These are phyloP conservation scores for Dioctria rufipes DNA, from an alignment of 2,888 invertebrate species.

Conservation along the genomic window DNA sequence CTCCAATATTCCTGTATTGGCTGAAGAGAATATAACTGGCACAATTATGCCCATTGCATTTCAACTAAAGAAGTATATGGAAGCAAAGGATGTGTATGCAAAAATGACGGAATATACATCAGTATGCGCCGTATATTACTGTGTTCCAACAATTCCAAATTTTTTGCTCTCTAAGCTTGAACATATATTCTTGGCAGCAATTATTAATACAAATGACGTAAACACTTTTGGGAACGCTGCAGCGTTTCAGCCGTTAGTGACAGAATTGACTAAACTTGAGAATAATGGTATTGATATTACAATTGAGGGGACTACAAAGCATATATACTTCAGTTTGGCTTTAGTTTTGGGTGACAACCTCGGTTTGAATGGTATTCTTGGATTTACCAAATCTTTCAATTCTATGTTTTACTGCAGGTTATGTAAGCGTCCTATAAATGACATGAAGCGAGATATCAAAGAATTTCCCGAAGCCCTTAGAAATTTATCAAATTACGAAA, in stretches of 20 bases:
- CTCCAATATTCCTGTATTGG: too few relatives aligned
- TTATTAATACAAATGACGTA: not conserved
- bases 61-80: too few relatives aligned
- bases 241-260: not conserved
- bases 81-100: too few relatives aligned
- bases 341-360: too few relatives aligned
- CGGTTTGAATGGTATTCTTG: slow-evolving; percentile 22
- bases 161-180: too few relatives aligned
- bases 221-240: not conserved
- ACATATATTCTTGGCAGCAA: slow-evolving; percentile 28
- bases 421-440: not conserved
- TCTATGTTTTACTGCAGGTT: slow-evolving; percentile 13
- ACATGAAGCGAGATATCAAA: too few relatives aligned
- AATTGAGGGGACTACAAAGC: not conserved
- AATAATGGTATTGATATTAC: not conserved
- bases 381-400: slow-evolving; percentile 7
- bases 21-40: too few relatives aligned
- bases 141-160: too few relatives aligned
- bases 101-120: too few relatives aligned
- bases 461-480: not conserved
- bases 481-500: not conserved
- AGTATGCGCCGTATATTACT: too few relatives aligned
- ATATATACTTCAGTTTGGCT: not conserved
- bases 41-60: too few relatives aligned
- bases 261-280: not conserved